A percentile compares a stretch with the other conserved stretches of the same genome.
Evolutionary conservation across 2,797 vertebrate genomes (phyloP).

Genomic region (Varecia variegata): DNA sequence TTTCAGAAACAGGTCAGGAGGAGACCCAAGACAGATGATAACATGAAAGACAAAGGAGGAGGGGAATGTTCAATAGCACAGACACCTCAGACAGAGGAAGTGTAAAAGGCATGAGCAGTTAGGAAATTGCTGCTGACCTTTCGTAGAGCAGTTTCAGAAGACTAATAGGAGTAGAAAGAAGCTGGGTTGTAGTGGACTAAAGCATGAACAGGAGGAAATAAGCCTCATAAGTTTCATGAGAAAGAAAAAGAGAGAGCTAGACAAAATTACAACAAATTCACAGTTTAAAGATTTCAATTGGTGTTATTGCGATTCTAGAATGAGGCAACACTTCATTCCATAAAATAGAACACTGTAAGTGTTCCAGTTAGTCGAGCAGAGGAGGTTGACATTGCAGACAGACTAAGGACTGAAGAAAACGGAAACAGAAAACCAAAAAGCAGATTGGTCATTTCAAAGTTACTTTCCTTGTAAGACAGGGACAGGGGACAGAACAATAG

Average conservation of each 20-base stretch:
- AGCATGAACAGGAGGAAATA: background rate
- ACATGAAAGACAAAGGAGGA: background rate
- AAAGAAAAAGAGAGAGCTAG: background rate
- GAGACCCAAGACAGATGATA: background rate
- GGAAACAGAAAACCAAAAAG: background rate
- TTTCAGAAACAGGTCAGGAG: background rate
- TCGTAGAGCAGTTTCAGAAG: background rate
- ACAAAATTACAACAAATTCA: background rate
- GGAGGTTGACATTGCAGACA: background rate
- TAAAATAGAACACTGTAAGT: background rate
- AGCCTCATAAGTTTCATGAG: background rate
- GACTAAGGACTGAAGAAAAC: background rate
- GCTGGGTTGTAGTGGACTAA: background rate
- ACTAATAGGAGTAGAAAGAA: background rate
- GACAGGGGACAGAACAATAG: background rate
- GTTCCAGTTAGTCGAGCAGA: background rate
- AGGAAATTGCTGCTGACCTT: background rate
- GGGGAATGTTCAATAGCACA: background rate
- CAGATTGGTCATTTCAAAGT: background rate
- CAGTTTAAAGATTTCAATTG: background rate
- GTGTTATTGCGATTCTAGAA: background rate
- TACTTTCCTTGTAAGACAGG: background rate
- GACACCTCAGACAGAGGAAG: background rate
- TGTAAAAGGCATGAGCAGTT: background rate
- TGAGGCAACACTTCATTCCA: background rate